Base-by-base conservation (phyloP, 2,888 invertebrate genomes). In the Sycophila texana region DNA sequence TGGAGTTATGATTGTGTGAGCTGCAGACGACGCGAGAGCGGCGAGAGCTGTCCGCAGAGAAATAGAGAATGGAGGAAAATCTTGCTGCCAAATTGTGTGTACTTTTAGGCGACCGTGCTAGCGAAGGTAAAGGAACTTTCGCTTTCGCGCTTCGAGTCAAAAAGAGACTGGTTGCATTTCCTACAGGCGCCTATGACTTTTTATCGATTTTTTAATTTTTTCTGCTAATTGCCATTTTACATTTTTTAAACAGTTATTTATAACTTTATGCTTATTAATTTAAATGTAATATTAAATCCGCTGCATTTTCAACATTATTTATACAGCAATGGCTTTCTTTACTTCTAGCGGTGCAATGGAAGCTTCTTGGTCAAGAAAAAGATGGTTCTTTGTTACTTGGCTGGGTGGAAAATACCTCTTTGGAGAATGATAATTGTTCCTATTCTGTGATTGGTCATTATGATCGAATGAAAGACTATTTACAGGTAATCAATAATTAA, bases 361-460 rank as follows among this genome's bases (percentile, higher is more conserved):
- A 95, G 78, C 91, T 96, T 75, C 90, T 96, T 83, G 96, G 96
- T 0, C 96, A 96, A 89, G 96, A 96, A 87, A 94, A 94, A 89
- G 94, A 96, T 89, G 95, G 95, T 2, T 93, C 93, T 0, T 92
- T 96, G 86, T 88, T 96, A 47, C 92, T 96, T 51, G 93, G 94
- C 39, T 96, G 96, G 95, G 90, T 91, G 81, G 89, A 90, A 80
- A 88, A 88, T 84, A 47, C 57, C 18, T 83, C 83, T 18, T 66
- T 82, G 26, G 58, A 81, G 26, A 83, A 83, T 82, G 71, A 73
- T 55, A 65, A 82, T 3, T 70, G 74, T 14, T 84, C 81, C 0
- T 86, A 84, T 83, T 89, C 89, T n/a, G 88, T 88, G 39, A 85
- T 90, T 79, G 90, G 90, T 67, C 86, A 84, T 78, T 90, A 90